Evolutionary conservation across 2,888 invertebrate genomes (phyloP).

Genomic region (Chymomyza procnemis): DNA sequence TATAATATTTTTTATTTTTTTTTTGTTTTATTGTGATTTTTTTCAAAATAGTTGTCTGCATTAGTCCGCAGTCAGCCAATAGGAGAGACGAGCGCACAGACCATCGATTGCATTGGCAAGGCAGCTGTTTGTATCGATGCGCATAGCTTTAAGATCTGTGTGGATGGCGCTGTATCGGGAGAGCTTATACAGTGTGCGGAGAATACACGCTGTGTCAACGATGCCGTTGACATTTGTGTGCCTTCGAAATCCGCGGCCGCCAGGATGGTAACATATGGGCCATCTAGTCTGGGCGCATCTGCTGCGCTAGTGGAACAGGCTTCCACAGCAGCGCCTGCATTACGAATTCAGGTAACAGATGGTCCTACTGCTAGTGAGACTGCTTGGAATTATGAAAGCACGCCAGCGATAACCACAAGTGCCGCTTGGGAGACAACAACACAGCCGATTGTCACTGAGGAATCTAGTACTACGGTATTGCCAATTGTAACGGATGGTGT

Average conservation of each 20-base stretch:
- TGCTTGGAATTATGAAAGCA: background rate
- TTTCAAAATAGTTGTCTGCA: slow-evolving; percentile 64
- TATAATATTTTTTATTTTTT: background rate
- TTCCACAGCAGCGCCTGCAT: slow-evolving; percentile 10
- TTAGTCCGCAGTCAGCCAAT: slow-evolving; percentile 54
- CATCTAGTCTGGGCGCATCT: background rate
- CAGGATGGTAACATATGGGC: background rate
- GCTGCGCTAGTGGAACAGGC: background rate
- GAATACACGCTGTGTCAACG: slow-evolving; percentile 71
- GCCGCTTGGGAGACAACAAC: slow-evolving; percentile 17
- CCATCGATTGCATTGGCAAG: slow-evolving; percentile 69
- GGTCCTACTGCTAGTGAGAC: background rate
- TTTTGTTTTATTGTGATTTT: slow-evolving; percentile 8
- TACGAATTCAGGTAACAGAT: background rate
- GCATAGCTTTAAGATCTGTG: slow-evolving; percentile 64
- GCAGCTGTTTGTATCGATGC: slow-evolving; percentile 74
- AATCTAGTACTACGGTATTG: background rate
- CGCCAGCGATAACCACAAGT: background rate
- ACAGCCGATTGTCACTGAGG: background rate
- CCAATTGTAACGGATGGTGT: slow-evolving; percentile 20
- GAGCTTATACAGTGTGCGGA: slow-evolving; percentile 52
- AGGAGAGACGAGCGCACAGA: slow-evolving; percentile 32
- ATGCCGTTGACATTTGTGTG: slow-evolving; percentile 71
- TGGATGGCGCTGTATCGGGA: slow-evolving; percentile 52
- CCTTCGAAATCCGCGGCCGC: slow-evolving; percentile 45